These are phyloP conservation scores for Mustela lutreola DNA, from an alignment of 2,113 vertebrate genomes.

Conservation along the genomic window DNA sequence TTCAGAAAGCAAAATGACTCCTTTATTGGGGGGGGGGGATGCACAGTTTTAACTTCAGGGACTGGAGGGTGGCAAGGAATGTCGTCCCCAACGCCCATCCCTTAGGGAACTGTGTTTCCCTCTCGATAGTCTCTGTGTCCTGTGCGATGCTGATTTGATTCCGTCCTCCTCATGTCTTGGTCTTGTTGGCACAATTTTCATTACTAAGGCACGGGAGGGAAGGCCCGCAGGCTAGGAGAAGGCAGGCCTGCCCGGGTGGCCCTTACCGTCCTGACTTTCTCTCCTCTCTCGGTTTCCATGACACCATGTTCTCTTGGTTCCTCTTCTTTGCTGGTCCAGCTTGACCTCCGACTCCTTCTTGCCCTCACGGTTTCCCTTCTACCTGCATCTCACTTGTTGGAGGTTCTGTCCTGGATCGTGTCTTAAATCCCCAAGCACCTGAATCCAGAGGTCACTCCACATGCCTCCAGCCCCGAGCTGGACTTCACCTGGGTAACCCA, in stretches of 20 bases:
- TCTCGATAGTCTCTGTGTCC: neutral
- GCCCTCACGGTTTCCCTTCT: neutral
- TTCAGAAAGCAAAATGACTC: slow-evolving; percentile 1
- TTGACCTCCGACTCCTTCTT: neutral
- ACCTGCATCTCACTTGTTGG: fast-evolving
- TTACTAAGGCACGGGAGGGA: too few relatives aligned
- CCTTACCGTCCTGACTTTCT: neutral
- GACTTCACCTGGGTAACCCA: too few relatives aligned
- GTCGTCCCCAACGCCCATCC: neutral
- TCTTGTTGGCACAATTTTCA: neutral
- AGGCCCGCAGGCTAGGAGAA: fast-evolving
- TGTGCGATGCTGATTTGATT: neutral
- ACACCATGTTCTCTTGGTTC: too few relatives aligned
- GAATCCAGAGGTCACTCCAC: neutral
- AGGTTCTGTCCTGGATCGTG: neutral
- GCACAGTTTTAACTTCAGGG: neutral
- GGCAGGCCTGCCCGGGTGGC: fast-evolving
- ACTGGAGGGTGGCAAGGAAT: neutral
- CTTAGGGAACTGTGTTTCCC: neutral
- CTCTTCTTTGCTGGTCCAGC: too few relatives aligned
- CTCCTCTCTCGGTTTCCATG: neutral
- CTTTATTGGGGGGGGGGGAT: neutral
- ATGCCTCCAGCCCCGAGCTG: fast-evolving
- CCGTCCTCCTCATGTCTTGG: neutral
- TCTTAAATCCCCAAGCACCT: neutral